phyloP scores from a whole-genome alignment of 2,113 vertebrate genomes.

The Dromiciops gliroides region DNA sequence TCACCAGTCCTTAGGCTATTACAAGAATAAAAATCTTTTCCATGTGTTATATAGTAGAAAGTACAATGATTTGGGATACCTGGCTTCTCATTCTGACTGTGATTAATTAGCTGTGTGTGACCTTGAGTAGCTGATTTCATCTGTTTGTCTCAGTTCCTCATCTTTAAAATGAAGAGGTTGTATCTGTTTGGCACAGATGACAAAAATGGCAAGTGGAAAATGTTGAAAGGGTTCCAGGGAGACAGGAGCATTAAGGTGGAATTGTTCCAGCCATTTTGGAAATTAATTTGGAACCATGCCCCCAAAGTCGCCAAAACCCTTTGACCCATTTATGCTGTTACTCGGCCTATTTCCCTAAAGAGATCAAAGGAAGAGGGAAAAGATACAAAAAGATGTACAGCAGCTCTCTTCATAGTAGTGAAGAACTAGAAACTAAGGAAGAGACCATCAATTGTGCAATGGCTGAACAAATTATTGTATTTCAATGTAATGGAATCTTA shows the following conservation, averaged over 20 bases:
- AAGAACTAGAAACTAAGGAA: not conserved
- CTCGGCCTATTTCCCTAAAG: not conserved
- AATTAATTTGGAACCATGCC: not conserved
- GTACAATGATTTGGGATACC: not conserved
- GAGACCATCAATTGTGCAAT: not conserved
- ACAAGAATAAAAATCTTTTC: not conserved
- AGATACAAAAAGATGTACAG: not conserved
- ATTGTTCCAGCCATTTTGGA: not conserved
- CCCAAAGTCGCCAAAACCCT: not conserved
- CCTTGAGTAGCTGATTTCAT: not conserved
- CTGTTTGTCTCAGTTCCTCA: not conserved
- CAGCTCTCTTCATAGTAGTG: not conserved
- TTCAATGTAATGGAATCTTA: not conserved
- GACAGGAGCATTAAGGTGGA: not conserved
- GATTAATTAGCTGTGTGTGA: not conserved
- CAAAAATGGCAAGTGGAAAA: not conserved
- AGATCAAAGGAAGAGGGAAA: not conserved
- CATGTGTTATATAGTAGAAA: not conserved
- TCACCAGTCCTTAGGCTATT: constrained; percentile 16
- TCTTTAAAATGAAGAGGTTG: not conserved
- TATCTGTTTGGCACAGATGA: not conserved
- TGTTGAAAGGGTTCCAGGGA: not conserved
- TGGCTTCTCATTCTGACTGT: not conserved
- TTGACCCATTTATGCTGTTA: not conserved
- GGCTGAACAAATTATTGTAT: not conserved